Percentiles rank a stretch among this genome's conserved stretches.
Evolutionary conservation across 2,888 invertebrate genomes (phyloP).

Genomic region (Smittia aterrima): DNA sequence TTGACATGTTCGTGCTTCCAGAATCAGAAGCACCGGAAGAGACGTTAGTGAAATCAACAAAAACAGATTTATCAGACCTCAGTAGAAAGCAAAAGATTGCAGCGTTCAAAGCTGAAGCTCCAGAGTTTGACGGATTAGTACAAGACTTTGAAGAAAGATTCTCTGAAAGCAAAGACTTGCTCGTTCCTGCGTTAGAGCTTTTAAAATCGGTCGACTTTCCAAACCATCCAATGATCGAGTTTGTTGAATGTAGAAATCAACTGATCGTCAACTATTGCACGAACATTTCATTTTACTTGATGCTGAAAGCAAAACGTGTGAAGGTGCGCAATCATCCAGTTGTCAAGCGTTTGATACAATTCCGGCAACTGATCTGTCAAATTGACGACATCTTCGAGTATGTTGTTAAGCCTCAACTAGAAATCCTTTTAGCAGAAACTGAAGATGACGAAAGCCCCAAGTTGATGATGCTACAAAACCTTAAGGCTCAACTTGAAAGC

Average conservation of each 20-base stretch:
- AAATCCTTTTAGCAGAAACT: constrained; percentile 59
- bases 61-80: constrained; percentile 73
- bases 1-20: constrained; percentile 58
- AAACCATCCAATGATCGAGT: constrained; percentile 65
- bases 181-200: constrained; percentile 67
- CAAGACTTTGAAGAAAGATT: constrained; percentile 75
- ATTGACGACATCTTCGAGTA: constrained; percentile 68
- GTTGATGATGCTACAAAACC: constrained; percentile 48
- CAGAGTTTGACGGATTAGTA: constrained; percentile 77
- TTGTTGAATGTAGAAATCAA: constrained; percentile 68
- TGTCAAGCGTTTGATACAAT: constrained; percentile 77
- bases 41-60: constrained; percentile 46
- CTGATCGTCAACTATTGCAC: constrained; percentile 77
- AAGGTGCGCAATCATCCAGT: constrained; percentile 84
- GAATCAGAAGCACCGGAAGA: constrained; percentile 52
- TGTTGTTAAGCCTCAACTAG: constrained; percentile 66
- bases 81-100: constrained; percentile 73
- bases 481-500: constrained; percentile 46
- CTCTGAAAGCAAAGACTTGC: constrained; percentile 62
- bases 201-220: constrained; percentile 62
- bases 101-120: constrained; percentile 79
- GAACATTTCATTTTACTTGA: constrained; percentile 81
- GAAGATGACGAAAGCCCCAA: constrained; percentile 44
- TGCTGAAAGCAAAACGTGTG: constrained; percentile 73
- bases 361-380: constrained; percentile 72